Base-by-base conservation (phyloP, 2,113 vertebrate species). In the Apus apus region DNA sequence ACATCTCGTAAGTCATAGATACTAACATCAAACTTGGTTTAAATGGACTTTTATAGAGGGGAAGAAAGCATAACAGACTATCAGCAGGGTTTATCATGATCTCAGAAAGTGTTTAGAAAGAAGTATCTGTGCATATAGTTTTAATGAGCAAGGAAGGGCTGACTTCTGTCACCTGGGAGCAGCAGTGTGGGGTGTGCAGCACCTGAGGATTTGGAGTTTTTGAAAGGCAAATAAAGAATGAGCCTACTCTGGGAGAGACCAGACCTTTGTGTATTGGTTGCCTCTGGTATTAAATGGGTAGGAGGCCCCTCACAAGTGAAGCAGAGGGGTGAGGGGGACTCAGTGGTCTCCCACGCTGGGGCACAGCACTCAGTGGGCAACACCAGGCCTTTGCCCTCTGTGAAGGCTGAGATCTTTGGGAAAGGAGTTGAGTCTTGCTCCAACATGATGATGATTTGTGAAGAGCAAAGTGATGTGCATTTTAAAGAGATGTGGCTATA, bases 191-290 rank as follows among this genome's bases (percentile, higher is more conserved):
- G 5, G 5, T 66, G 26, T 46, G 22, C 3, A 1, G n/a, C 66
- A 45, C n/a, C 38, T 26, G 32, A 34, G 40, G 13, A 29, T 72
- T 38, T 82, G 38, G 60, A 74, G n/a, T 67, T 85, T 51, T 46
- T 48, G 70, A 80, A 80, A 66, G 26, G 21, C 14, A 67, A 50
- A 60, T 38, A 21, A 73, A 46, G 29, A 48, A 14, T 1, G 6
- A 90, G 17, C 15, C 25, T 56, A 2, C 29, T 58, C 56, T 66
- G 51, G 16, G 18, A 85, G 61, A 74, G 23, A 30, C 11, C 32
- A 1, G 16, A 12, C 23, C 43, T 58, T n/a, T n/a, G 17, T 40
- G 21, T 26, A 54, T 21, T 0, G 0, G 30, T 74, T 1, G 2
- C 15, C 36, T 66, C 0, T 5, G 57, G 18, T 64, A 8, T 36